phyloP scores from a whole-genome alignment of 1,140 invertebrate species.

The Kradibia gibbosae region DNA sequence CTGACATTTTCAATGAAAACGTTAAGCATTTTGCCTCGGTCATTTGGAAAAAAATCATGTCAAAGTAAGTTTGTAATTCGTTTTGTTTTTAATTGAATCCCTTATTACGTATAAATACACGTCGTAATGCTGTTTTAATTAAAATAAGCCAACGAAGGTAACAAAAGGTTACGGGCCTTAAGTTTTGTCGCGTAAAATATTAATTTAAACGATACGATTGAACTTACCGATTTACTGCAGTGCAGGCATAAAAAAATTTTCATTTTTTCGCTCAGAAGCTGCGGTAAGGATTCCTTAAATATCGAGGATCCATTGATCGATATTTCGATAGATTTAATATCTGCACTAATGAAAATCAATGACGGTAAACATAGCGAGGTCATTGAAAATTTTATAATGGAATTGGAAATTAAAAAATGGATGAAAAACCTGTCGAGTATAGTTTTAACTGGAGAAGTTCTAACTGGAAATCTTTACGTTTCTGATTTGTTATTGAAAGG shows the following conservation, averaged over 20 bases:
- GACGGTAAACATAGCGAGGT: slow-evolving; percentile 50
- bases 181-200: not conserved
- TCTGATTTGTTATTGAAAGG: slow-evolving; percentile 54
- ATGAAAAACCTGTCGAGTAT: slow-evolving; percentile 59
- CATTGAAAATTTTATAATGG: slow-evolving; percentile 57
- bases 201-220: not conserved
- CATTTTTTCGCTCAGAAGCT: too few relatives aligned
- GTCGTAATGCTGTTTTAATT: too few relatives aligned
- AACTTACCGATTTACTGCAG: too few relatives aligned
- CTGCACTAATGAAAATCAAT: slow-evolving; percentile 61
- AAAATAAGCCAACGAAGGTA: too few relatives aligned
- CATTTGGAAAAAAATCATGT: slow-evolving; percentile 48
- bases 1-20: slow-evolving; percentile 25
- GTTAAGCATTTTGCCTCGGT: slow-evolving; percentile 46
- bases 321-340: slow-evolving; percentile 67
- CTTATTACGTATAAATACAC: too few relatives aligned
- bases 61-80: slow-evolving; percentile 20
- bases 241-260: too few relatives aligned
- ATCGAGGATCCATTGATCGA: slow-evolving; percentile 63
- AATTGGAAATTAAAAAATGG: slow-evolving; percentile 61
- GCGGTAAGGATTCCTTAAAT: slow-evolving; percentile 47
- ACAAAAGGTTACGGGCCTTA: too few relatives aligned
- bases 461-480: slow-evolving; percentile 62
- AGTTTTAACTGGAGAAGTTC: slow-evolving; percentile 63
- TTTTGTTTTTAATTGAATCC: slow-evolving; percentile 4